Evolutionary conservation across 2,888 invertebrate species (phyloP), one percentile per base, ranked within the genome.

Genomic region (Dinocampus coccinellae): DNA sequence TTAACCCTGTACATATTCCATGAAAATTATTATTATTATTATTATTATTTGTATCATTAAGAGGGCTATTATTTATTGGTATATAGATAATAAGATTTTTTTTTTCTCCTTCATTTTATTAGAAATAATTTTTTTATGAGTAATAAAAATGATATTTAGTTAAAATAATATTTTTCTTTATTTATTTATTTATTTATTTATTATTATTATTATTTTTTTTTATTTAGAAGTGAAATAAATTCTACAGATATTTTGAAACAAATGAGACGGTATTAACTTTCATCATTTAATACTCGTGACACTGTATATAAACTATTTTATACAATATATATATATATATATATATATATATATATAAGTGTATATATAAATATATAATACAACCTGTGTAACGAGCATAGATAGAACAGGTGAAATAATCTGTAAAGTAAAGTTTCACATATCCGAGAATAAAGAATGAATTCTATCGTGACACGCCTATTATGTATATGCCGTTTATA

Each of bases 1-100:
- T 85, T 85, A 85, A 85, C 84, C 82, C 77, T 47, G 58, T 47
- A 47, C 47, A 47, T 57, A 42, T 58, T 33, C 20, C 39, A 66
- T 26, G 29, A n/a, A 29, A 57, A 29, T 55, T 34, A 34, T 29
- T 22, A 65, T 34, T 65, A 20, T 65, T 65, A 22, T 55, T 62
- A 16, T 22, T 16, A n/a, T 60, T 60, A 34, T 34, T 60, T 47
- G 10, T 13, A 66, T 55, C 33, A 34, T 66, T 57, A 29, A 57
- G 20, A 10, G 22, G 24, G 20, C 34, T 11, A 58, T 29, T 63
- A 33, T 34, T n/a, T n/a, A 61, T 33, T 20, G 16, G 20, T 13
- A 24, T 26, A 24, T 22, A 47, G 47, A 47, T 47, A 7, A 16
- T 47, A 9, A 16, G 16, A 47, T n/a, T 39, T 16, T 16, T 47